Evolutionary conservation across 2,888 invertebrate genomes (phyloP).

Genomic region (Periphyllus acericola): DNA sequence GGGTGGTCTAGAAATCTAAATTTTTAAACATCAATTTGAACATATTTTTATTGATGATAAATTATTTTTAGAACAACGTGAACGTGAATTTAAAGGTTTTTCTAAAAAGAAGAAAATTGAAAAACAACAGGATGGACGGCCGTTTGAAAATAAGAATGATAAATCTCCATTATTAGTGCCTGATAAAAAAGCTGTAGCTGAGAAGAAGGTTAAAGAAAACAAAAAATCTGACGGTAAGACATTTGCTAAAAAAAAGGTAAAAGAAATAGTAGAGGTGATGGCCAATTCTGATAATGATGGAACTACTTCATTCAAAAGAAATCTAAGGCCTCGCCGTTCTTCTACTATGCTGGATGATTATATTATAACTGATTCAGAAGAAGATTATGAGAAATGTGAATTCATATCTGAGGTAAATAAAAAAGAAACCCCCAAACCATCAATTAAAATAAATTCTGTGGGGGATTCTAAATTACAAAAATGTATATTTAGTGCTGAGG

Average conservation of each 20-base stretch:
- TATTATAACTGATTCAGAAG: constrained; percentile 57
- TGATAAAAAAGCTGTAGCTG: constrained; percentile 47
- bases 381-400: neutral
- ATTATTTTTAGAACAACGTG: constrained; percentile 64
- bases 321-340: constrained; percentile 53
- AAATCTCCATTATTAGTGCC: constrained; percentile 63
- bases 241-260: constrained; percentile 9
- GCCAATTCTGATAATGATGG: constrained; percentile 26
- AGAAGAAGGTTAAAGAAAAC: constrained; percentile 48
- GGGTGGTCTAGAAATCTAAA: neutral
- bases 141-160: constrained; percentile 52
- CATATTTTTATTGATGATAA: neutral
- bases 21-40: neutral
- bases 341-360: constrained; percentile 58
- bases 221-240: constrained; percentile 44
- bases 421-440: neutral
- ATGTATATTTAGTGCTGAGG: constrained; percentile 21
- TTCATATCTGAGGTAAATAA: neutral
- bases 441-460: neutral
- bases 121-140: neutral
- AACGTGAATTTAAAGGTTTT: constrained; percentile 63
- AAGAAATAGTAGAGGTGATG: constrained; percentile 3
- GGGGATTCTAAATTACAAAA: constrained; percentile 26
- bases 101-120: constrained; percentile 24
- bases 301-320: constrained; percentile 24